phyloP scores from a whole-genome alignment of 2,797 vertebrate genomes.

The Phrynocephalus forsythii region DNA sequence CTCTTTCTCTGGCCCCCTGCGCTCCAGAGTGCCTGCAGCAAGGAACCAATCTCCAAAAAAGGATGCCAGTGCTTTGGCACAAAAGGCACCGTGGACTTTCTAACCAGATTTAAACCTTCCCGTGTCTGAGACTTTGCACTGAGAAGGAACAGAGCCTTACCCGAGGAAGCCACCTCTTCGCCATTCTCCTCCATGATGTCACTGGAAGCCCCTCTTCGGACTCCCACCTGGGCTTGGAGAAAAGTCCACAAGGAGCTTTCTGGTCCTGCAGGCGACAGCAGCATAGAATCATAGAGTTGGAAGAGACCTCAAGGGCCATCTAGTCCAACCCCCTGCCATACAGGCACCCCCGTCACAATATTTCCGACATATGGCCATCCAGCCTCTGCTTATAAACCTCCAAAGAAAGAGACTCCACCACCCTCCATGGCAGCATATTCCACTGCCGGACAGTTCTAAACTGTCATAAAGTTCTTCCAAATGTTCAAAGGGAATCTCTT shows the following conservation, averaged over 20 bases:
- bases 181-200: constrained; percentile 43
- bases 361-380: too few species aligned
- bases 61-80: neutral
- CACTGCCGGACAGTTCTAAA: neutral
- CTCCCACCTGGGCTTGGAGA: neutral
- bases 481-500: too few species aligned
- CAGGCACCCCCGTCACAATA: too few species aligned
- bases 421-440: too few species aligned
- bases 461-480: too few species aligned
- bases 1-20: neutral
- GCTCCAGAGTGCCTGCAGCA: neutral
- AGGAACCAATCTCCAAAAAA: neutral
- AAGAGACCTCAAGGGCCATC: too few species aligned
- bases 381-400: too few species aligned
- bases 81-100: neutral
- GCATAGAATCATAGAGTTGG: neutral
- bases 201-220: neutral
- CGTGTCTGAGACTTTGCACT: neutral
- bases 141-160: constrained; percentile 27
- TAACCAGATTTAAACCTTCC: neutral
- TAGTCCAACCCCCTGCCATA: too few species aligned
- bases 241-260: neutral
- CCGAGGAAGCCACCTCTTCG: constrained; percentile 30
- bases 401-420: too few species aligned
- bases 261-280: constrained; percentile 7